Conservation (phyloP, 2,797 vertebrate genomes). For the Paratrypauchen microcephalus region DNA sequence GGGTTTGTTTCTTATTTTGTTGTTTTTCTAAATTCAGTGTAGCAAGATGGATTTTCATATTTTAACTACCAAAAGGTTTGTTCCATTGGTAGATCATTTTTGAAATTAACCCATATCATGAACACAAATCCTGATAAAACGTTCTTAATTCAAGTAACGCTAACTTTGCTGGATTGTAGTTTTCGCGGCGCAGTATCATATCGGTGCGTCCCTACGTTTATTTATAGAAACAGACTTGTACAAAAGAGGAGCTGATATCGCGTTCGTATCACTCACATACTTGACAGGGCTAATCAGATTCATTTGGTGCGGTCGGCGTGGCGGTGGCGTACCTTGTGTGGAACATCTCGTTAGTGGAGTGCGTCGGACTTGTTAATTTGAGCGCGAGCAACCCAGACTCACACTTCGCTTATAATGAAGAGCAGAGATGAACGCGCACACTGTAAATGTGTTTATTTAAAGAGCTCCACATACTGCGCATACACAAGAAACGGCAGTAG, state of each 20-base stretch:
- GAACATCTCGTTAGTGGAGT: conserved; percentile 28
- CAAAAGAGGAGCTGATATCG: neutral
- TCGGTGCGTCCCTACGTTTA: no score
- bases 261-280: conserved; percentile 13
- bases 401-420: conserved; percentile 28
- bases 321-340: neutral
- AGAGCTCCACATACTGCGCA: neutral
- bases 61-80: no score
- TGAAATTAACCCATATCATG: no score
- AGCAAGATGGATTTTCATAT: no score
- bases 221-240: neutral
- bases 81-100: no score
- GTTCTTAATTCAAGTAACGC: no score
- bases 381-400: conserved; percentile 23
- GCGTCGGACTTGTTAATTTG: conserved; percentile 33
- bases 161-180: no score
- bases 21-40: no score
- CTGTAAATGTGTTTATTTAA: conserved; percentile 10
- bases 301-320: neutral
- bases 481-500: neutral
- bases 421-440: conserved; percentile 14
- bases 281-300: conserved; percentile 16
- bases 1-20: no score
- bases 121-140: no score
- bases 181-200: no score